These are phyloP conservation scores for Philaethria dido DNA, from an alignment of 2,888 invertebrate genomes.

Conservation along the genomic window DNA sequence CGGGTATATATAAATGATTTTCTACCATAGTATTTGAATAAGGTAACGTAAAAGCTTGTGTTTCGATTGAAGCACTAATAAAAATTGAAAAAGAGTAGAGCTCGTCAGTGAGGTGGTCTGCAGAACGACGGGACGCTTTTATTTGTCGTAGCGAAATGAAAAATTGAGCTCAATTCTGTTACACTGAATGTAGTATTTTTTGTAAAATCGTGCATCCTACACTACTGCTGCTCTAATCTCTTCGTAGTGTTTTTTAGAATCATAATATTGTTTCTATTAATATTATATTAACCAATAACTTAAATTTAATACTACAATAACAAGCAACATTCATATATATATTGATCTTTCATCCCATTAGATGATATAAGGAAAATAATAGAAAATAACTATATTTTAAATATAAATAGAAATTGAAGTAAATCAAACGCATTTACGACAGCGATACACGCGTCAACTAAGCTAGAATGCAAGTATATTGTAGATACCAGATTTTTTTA, in stretches of 20 bases:
- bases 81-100: slow-evolving; percentile 39
- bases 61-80: slow-evolving; percentile 36
- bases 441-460: no score
- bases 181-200: slow-evolving; percentile 43
- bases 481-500: no score
- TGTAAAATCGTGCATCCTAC: slow-evolving; percentile 17
- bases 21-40: neutral
- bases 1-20: neutral
- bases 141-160: slow-evolving; percentile 65
- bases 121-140: slow-evolving; percentile 51
- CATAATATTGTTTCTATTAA: no score
- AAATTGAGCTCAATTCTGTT: slow-evolving; percentile 60
- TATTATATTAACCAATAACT: no score
- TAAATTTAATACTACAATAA: no score
- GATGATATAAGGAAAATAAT: no score
- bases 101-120: slow-evolving; percentile 63
- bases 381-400: no score
- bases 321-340: no score
- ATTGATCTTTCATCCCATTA: no score
- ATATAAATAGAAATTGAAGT: no score
- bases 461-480: no score
- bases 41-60: slow-evolving; percentile 23
- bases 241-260: slow-evolving; percentile 12
- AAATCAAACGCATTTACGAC: no score
- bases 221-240: neutral